A percentile compares a stretch with the other conserved stretches of the same genome.
phyloP scores from a whole-genome alignment of 1,140 invertebrate genomes.

The Pseudachorutes palmiensis region DNA sequence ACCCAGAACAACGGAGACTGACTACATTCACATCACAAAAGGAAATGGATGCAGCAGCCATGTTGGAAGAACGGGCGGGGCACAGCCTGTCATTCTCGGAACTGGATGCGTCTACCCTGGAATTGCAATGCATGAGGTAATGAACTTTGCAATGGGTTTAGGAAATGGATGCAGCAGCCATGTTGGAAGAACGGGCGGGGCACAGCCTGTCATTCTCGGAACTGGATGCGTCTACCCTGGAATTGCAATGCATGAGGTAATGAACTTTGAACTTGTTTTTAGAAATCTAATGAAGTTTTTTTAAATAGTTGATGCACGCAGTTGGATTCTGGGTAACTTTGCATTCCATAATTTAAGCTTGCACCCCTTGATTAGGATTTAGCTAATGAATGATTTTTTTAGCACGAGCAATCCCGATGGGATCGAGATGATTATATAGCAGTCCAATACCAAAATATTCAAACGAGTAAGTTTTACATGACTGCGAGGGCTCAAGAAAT shows the following conservation, averaged over 20 bases:
- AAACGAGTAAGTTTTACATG: constrained; percentile 45
- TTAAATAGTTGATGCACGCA: no score
- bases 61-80: constrained; percentile 39
- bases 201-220: constrained; percentile 45
- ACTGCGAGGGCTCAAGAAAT: background rate
- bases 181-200: constrained; percentile 39
- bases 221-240: constrained; percentile 61
- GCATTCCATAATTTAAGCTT: no score
- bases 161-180: constrained; percentile 39
- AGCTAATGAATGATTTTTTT: no score
- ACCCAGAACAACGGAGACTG: constrained; percentile 40
- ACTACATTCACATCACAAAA: constrained; percentile 43
- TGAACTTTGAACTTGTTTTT: no score
- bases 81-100: constrained; percentile 45
- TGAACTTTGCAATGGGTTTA: constrained; percentile 53
- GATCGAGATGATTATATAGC: constrained; percentile 67
- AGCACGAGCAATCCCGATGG: constrained; percentile 73
- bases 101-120: constrained; percentile 61
- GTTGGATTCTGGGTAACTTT: no score
- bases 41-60: constrained; percentile 40
- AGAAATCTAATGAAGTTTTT: no score
- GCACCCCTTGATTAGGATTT: no score
- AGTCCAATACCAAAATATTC: constrained; percentile 65
- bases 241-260: constrained; percentile 66
- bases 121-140: constrained; percentile 66